Base-by-base conservation (phyloP, 2,797 vertebrate species). In the Decapterus maruadsi region DNA sequence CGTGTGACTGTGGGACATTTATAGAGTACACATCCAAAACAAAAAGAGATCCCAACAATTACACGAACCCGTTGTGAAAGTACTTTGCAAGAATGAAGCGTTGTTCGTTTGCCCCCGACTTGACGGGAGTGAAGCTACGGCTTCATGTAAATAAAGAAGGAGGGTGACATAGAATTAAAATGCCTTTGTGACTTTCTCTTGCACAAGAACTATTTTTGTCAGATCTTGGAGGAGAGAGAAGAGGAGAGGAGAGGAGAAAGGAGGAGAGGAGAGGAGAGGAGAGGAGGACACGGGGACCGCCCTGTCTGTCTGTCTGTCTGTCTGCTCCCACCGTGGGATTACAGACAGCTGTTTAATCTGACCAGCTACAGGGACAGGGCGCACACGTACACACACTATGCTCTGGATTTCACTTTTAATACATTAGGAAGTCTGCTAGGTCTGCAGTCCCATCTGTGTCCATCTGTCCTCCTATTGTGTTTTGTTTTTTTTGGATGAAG, bases 301-400 rank as follows among this genome's bases (percentile, higher is more conserved):
- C 58, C 43, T 61, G 38, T 45, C 43, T 50, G 9, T 10, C 60
- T 48, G 14, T 42, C 51, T 26, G 20, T 53, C 31, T 53, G 48
- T 42, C 48, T 92, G 80, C 84, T 87, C 81, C 86, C 81, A 88
- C 77, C 19, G 51, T 84, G 87, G 93, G 95, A 96, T 96, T 95
- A 95, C 77, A 78, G 90, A 94, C 95, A 95, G 92, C 93, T 96
- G 94, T 94, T 95, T 95, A 95, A 95, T 95, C 94, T 95, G 92
- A 92, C 90, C 90, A 89, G 94, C 92, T 91, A 92, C 93, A 93
- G 93, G 88, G 87, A 92, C 78, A 72, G 63, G 72, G 84, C 80
- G 87, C 85, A 89, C 66, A 92, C 84, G 58, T 69, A 84, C 87
- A 73, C 82, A 80, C 82, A 80, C 77, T 81, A 75, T 61, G 80